Base-by-base conservation (phyloP, 2,113 vertebrate species). In the Triplophysa dalaica region DNA sequence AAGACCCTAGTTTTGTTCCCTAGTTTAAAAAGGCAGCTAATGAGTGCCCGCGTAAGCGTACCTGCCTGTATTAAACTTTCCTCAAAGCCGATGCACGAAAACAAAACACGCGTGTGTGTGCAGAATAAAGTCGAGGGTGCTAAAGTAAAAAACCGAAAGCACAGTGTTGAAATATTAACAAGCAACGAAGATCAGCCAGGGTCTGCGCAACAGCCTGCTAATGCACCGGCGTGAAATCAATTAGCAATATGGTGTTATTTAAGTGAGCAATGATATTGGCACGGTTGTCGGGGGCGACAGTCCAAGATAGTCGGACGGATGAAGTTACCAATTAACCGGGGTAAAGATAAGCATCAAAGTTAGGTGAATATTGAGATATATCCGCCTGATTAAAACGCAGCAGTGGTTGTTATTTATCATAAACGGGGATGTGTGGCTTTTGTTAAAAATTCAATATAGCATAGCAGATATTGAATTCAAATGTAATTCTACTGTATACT, bases 151-250 rank as follows among this genome's bases (percentile, higher is more conserved):
- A 58, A 38, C 9, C 10, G 72, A 29, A 29, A 75, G 74, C 14
- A 10, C 11, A 66, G 17, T 82, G 50, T 17, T 92, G 54, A 92
- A 92, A 91, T 89, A 91, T 92, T 91, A 61, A 92, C 86, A 58
- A 11, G 21, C 66, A 64, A 67, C 79, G 77, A 79, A 70, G 80
- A 86, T 82, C 85, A 85, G 87, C 87, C 83, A 83, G 80, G 86
- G 86, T 89, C 86, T 84, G 68, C 81, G 88, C 87, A 88, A 87
- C 91, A 91, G 92, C 90, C 89, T 89, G 89, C 85, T 88, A 70
- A 89, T 85, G 89, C 83, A 33, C 52, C 22, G 86, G 86, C 90
- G 87, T 85, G 88, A 88, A 88, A 88, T 88, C 89, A 91, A 92
- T 91, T 91, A 90, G 90, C 13, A 26, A 78, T 87, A 89, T 90